phyloP scores from a whole-genome alignment of 2,113 vertebrate species.

The Gracilinanus agilis region DNA sequence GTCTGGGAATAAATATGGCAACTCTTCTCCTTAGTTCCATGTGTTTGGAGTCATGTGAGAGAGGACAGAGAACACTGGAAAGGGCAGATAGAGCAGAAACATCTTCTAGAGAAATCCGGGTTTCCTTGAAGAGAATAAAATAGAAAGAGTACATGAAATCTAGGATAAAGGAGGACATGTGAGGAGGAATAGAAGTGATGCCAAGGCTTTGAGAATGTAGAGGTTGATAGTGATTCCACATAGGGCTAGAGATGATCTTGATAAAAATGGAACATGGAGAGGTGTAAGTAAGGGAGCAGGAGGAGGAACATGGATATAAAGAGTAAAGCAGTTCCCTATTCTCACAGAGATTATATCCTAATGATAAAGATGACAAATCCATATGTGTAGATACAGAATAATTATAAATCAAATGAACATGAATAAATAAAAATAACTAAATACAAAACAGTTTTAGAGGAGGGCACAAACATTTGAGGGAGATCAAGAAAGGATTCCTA shows the following conservation, averaged over 20 bases:
- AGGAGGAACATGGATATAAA: background rate
- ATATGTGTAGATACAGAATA: background rate
- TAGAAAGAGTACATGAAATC: background rate
- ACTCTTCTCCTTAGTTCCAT: background rate
- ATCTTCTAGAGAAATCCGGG: background rate
- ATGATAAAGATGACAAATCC: background rate
- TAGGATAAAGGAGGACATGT: background rate
- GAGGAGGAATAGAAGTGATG: background rate
- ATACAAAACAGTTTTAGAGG: background rate
- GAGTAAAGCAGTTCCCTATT: background rate
- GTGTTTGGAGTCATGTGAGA: background rate
- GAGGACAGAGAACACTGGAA: background rate
- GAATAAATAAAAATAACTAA: background rate
- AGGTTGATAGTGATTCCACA: background rate
- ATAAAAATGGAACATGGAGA: background rate
- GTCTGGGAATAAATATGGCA: background rate
- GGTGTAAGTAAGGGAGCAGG: background rate
- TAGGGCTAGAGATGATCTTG: background rate
- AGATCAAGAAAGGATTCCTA: background rate
- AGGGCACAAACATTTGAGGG: background rate
- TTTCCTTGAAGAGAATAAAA: background rate
- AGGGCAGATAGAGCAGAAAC: background rate
- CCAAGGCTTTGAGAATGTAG: background rate
- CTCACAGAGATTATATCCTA: background rate
- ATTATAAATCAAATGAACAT: background rate